Evolutionary conservation across 2,113 vertebrate genomes (phyloP).

Genomic region (Cricetomys ansorgei): DNA sequence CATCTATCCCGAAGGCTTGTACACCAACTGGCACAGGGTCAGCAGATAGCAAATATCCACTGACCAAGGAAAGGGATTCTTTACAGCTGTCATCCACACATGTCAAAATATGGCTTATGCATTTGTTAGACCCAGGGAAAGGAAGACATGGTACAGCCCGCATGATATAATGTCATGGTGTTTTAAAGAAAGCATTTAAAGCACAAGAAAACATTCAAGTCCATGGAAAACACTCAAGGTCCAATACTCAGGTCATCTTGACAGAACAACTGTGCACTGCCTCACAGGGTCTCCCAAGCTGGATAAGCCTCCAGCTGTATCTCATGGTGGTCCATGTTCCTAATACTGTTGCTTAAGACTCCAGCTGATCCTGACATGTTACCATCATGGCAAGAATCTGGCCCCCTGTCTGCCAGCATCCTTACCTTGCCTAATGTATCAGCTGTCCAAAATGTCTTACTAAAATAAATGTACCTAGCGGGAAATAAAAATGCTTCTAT

Average conservation of each 20-base stretch:
- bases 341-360: neutral
- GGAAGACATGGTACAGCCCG: no score
- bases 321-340: neutral
- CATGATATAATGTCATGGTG: neutral
- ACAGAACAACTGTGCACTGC: neutral
- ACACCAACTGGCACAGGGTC: no score
- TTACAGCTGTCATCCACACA: neutral
- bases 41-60: neutral
- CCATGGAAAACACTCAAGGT: neutral
- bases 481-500: neutral
- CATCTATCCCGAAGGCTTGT: neutral
- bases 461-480: neutral
- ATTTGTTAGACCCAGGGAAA: neutral
- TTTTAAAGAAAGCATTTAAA: neutral
- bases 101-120: neutral
- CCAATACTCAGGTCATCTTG: neutral
- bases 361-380: neutral
- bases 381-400: neutral
- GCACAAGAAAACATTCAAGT: neutral
- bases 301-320: neutral
- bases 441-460: neutral
- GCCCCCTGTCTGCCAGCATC: neutral
- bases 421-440: neutral
- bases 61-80: slow-evolving; percentile 1
- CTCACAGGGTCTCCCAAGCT: neutral